Percentiles rank a stretch among this genome's conserved stretches.
These are phyloP conservation scores for Lasioglossum vierecki DNA, from an alignment of 2,888 invertebrate species.

Conservation along the genomic window DNA sequence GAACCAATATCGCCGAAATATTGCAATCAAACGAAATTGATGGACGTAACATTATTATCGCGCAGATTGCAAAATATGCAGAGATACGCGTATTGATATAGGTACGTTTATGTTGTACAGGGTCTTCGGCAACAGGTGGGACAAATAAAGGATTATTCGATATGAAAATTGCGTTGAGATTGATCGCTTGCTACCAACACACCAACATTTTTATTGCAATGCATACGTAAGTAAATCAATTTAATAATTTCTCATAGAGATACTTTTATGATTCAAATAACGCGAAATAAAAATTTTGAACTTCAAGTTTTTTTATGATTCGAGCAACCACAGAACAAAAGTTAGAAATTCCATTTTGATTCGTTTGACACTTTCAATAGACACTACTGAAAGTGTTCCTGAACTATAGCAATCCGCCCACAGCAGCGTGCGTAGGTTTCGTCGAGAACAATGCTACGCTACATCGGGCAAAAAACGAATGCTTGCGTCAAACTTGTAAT, in stretches of 20 bases:
- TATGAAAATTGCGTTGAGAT: background rate
- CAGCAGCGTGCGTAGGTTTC: background rate
- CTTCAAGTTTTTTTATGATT: background rate
- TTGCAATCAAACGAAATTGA: background rate
- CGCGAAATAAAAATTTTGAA: background rate
- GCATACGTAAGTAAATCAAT: background rate
- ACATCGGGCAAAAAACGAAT: background rate
- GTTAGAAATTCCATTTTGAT: background rate
- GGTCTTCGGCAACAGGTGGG: background rate
- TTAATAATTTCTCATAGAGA: background rate
- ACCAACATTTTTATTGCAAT: background rate
- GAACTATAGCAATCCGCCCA: background rate
- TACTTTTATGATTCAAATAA: background rate
- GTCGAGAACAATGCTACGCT: background rate
- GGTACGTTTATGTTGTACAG: background rate
- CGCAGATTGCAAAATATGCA: background rate
- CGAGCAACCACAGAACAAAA: background rate
- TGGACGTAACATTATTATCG: background rate
- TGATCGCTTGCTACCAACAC: background rate
- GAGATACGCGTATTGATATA: background rate
- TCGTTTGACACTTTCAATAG: background rate
- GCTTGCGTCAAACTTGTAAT: background rate
- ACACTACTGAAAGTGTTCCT: background rate
- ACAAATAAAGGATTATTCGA: background rate
- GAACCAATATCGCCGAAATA: background rate